Evolutionary conservation across 2,113 vertebrate species (phyloP), one percentile per base, ranked within the genome.

Genomic region (Myanophis thanlyinensis): DNA sequence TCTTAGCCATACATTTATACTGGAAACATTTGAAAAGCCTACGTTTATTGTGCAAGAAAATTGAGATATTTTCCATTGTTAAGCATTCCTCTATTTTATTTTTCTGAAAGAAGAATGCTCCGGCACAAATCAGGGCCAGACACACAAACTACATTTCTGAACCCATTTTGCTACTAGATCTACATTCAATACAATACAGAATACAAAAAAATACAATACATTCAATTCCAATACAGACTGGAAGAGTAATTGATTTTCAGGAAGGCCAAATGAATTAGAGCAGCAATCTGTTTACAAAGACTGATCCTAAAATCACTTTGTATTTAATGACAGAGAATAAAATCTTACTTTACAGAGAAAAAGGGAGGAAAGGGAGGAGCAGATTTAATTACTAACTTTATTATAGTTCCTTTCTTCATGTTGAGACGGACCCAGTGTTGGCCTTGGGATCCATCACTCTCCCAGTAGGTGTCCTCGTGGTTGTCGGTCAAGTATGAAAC

Each of bases 391-490:
- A 80, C 98, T 98, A 97, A 99, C 99, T 99, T 99, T 95, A 99
- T 98, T 93, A 99, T 98, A 30, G 99, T 99, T 96, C 99, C 99
- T 96, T 98, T 99, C 98, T 99, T 99, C 99, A 99, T 99, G 88
- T 98, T 98, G 94, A 99, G 98, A 40, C 99, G 99, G 94, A 99
- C 99, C 99, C 99, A 99, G 97, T 99, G 99, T 94, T 99, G 99
- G 89, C 98, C 99, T 96, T 99, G 99, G 96, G 99, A 98, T n/a
- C 99, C 99, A 8, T 99, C 99, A 0, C 99, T 99, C 97, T 99
- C 99, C 99, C 99, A 99, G 97, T 98, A 99, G 0, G 99, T 99
- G 95, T 99, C 99, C 0, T 97, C 98, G 0, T 99, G 98, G 86
- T 98, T 99, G 67, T 99, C 99, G 0, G 99, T 99, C 97, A 99